Evolutionary conservation across 1,140 invertebrate genomes (phyloP), one percentile per base, ranked within the genome.

Genomic region (Aphaenogaster rudis): DNA sequence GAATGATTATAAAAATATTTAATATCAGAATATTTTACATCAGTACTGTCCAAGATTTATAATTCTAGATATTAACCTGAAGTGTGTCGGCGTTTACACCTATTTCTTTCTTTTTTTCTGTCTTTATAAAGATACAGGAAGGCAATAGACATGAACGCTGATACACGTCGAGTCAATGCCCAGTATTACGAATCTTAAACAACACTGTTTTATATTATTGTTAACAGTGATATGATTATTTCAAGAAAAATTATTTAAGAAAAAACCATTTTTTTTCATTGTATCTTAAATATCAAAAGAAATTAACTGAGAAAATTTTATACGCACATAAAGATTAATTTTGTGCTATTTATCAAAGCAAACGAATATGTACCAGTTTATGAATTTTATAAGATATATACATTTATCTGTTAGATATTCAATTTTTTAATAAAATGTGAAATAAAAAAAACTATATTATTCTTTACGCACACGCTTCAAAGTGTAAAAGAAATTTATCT

Each of bases 371-470:
- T 82, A 71, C 8, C 8, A 74, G 17, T 74, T 59, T 28, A 28
- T 28, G 28, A 28, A 28, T 28, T 28, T 63, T 52, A 61, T 74
- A 61, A 84, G n/a, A 8, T 50, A 28, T 9, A 79, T 39, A 61
- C 21, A 77, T 79, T 76, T 50, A 63, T 5, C 13, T 81, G 36
- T 42, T 81, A 3, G 50, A 57, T 33, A 80, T 79, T 36, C 11
- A n/a, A 39, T 71, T 71, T 71, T 81, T 45, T 45, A 81, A 81
- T 81, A 71, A 81, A 81, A 81, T 71, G 13, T 36, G 17, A 5
- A 57, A 81, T 33, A 57, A 45, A 71, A 48, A 13, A 28, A 21
- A 54, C 39, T n/a, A 77, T 42, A 57, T 80, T 57, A 42, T 81
- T 71, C 3, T 80, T 57, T 71, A 39, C 17, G 48, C 13, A 57